Evolutionary conservation across 2,888 invertebrate species (phyloP).

Genomic region (Incurvaria masculella): DNA sequence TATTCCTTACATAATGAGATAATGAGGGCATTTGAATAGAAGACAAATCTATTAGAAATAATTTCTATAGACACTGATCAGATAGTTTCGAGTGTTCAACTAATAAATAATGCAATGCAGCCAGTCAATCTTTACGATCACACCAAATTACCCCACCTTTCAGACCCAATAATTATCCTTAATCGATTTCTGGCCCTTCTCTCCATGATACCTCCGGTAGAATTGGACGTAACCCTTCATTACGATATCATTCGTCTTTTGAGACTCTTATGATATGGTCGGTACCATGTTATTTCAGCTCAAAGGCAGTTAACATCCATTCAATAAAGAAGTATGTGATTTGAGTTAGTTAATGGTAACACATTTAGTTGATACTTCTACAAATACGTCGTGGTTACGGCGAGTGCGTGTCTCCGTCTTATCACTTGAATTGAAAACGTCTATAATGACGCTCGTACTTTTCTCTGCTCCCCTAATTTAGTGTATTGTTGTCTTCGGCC

Average conservation of each 20-base stretch:
- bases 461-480: neutral
- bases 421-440: neutral
- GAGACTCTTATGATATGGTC: neutral
- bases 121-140: neutral
- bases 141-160: neutral
- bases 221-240: neutral
- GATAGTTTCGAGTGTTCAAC: neutral
- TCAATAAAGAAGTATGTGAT: neutral
- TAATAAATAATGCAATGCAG: neutral
- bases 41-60: neutral
- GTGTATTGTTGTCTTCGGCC: neutral
- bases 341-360: neutral
- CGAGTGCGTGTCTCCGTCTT: neutral
- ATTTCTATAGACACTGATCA: neutral
- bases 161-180: neutral
- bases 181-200: neutral
- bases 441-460: neutral
- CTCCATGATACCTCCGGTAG: neutral
- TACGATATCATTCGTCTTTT: neutral
- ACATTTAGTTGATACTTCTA: neutral
- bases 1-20: too few species aligned
- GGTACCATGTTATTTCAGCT: neutral
- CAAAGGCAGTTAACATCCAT: neutral
- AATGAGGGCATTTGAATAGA: too few species aligned
- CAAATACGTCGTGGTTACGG: neutral